Conservation (phyloP, 2,888 invertebrate species). For the Dynastes hyllus region DNA sequence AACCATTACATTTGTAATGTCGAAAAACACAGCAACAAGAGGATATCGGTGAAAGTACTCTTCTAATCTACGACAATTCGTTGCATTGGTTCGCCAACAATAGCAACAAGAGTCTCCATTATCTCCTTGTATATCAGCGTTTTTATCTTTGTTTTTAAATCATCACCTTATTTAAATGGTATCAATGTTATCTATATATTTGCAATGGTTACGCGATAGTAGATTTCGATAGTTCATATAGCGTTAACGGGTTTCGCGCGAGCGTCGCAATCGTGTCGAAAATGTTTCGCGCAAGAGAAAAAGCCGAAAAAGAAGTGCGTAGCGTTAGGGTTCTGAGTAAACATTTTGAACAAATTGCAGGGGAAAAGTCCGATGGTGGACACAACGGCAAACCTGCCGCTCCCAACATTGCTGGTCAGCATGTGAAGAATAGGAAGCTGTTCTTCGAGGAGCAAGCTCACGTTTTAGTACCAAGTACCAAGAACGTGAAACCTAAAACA, state of each 20-base stretch:
- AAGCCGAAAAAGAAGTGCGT: conserved; percentile 9
- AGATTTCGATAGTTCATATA: not conserved
- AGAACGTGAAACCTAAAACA: not conserved
- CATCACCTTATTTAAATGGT: conserved; percentile 22
- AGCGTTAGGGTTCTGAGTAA: conserved; percentile 29
- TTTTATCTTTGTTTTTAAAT: conserved; percentile 21
- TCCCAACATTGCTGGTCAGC: not conserved
- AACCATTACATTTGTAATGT: not conserved
- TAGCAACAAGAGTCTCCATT: not conserved
- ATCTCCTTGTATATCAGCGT: not conserved
- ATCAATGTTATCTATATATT: conserved; percentile 1
- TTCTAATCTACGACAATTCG: too few species aligned
- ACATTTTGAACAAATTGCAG: conserved; percentile 43
- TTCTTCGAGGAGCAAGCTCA: conserved; percentile 38
- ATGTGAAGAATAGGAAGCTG: conserved; percentile 35
- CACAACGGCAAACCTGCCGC: conserved; percentile 11
- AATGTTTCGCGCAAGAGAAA: conserved; percentile 10
- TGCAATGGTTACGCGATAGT: not conserved
- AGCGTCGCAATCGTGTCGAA: not conserved
- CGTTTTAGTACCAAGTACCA: not conserved
- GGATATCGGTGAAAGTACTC: too few species aligned
- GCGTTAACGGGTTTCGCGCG: conserved; percentile 3
- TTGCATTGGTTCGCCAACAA: conserved; percentile 6
- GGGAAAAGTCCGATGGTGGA: not conserved
- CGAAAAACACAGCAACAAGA: not conserved